Percentiles rank a stretch among this genome's conserved stretches.
Conservation (phyloP, 1,140 invertebrate species). For the Helicoverpa armigera region DNA sequence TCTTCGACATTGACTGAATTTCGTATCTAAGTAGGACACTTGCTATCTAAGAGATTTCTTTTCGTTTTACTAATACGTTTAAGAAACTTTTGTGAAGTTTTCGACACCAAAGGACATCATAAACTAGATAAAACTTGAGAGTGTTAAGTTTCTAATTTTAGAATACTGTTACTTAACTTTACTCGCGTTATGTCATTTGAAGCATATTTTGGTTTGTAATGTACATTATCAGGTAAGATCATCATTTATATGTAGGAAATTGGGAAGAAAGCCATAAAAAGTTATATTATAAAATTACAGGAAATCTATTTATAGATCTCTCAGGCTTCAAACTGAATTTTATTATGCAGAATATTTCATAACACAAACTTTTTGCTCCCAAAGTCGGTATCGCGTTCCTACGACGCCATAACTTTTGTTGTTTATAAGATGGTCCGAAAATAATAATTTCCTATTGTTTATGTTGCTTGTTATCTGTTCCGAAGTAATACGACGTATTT, state of each 20-base stretch:
- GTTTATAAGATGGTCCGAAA: background rate
- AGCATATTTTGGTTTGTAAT: too few species aligned
- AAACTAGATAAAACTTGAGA: background rate
- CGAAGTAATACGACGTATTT: background rate
- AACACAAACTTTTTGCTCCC: background rate
- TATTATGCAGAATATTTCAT: constrained; percentile 1
- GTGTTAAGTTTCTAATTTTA: background rate
- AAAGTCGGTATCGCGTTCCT: background rate
- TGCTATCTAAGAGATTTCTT: background rate
- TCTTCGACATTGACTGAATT: background rate
- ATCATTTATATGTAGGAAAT: background rate
- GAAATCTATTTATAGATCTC: background rate
- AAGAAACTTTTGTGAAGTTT: constrained; percentile 5
- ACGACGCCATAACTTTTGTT: background rate
- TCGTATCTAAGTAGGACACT: constrained; percentile 32
- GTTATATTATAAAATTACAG: background rate
- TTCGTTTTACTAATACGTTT: constrained; percentile 12
- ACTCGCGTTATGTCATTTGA: too few species aligned
- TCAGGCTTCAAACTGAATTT: background rate
- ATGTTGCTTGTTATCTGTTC: background rate
- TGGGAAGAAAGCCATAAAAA: background rate
- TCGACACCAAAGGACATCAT: constrained; percentile 21
- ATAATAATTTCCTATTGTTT: background rate
- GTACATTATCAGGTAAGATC: background rate
- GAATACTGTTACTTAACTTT: background rate